Evolutionary conservation across 1,140 invertebrate genomes (phyloP).

Genomic region (Bombus turneri): DNA sequence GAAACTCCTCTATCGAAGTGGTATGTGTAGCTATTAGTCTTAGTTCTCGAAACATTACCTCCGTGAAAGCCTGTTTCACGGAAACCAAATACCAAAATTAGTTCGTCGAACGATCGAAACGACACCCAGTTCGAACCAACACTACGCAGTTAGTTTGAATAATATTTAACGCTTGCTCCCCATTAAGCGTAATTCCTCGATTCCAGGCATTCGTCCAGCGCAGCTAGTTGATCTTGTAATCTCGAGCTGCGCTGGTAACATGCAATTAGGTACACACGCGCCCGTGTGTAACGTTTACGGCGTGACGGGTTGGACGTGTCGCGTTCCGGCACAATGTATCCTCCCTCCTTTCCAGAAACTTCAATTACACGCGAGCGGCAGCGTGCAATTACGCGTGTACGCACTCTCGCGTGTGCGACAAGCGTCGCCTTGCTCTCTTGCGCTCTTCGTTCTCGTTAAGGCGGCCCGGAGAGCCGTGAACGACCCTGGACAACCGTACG

Average conservation of each 20-base stretch:
- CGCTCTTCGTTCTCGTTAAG: slow-evolving; percentile 18
- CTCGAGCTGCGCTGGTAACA: background rate
- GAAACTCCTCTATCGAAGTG: no score
- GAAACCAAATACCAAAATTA: background rate
- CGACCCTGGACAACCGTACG: slow-evolving; percentile 11
- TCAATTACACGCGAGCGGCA: slow-evolving; percentile 28
- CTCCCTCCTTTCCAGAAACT: slow-evolving; percentile 21
- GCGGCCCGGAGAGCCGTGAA: background rate
- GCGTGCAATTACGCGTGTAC: slow-evolving; percentile 23
- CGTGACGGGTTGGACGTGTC: background rate
- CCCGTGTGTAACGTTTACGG: background rate
- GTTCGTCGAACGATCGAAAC: no score
- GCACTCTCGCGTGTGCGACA: background rate
- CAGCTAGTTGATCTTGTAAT: slow-evolving; percentile 9
- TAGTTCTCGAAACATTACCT: no score
- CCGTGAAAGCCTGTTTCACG: no score
- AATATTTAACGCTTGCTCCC: background rate
- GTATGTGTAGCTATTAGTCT: no score
- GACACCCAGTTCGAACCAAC: background rate
- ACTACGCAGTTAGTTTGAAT: background rate
- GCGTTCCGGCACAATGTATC: slow-evolving; percentile 8
- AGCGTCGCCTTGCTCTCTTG: background rate
- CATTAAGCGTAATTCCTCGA: slow-evolving; percentile 12
- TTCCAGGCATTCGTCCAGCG: background rate
- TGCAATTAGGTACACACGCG: slow-evolving; percentile 16